A percentile compares a stretch with the other conserved stretches of the same genome.
These are phyloP conservation scores for Oreochromis aureus DNA, from an alignment of 2,113 vertebrate species.

Conservation along the genomic window DNA sequence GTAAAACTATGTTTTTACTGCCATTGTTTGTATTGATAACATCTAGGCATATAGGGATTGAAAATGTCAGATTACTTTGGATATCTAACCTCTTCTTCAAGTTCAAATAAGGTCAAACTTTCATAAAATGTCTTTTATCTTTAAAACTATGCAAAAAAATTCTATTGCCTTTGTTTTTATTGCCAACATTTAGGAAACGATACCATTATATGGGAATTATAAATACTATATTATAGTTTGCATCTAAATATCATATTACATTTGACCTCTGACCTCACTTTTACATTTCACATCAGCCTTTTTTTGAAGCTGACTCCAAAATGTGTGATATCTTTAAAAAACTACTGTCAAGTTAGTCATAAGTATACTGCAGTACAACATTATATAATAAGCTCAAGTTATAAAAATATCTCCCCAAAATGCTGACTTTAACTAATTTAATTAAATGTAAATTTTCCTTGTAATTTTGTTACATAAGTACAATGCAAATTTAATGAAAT, in stretches of 20 bases:
- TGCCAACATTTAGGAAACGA: not conserved
- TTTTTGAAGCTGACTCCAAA: not conserved
- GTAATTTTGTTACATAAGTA: not conserved
- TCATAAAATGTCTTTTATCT: not conserved
- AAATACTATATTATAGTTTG: not conserved
- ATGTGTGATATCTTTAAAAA: not conserved
- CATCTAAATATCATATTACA: not conserved
- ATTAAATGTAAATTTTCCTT: not conserved
- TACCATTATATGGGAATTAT: not conserved
- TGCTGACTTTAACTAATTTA: not conserved
- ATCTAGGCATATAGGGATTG: not conserved
- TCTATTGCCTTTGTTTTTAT: not conserved
- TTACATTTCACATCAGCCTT: not conserved
- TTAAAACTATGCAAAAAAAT: not conserved
- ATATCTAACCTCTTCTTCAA: not conserved
- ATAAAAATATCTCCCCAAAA: not conserved
- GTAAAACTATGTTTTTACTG: not conserved
- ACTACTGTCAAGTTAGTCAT: not conserved
- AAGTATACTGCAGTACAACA: not conserved
- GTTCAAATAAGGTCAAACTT: not conserved
- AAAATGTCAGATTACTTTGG: not conserved
- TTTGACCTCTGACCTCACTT: not conserved
- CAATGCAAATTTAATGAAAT: not conserved
- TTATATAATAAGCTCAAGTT: not conserved
- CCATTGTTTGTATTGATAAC: not conserved